Percentiles rank a stretch among this genome's conserved stretches.
Evolutionary conservation across 2,888 invertebrate species (phyloP).

Genomic region (Pollenia amentaria): DNA sequence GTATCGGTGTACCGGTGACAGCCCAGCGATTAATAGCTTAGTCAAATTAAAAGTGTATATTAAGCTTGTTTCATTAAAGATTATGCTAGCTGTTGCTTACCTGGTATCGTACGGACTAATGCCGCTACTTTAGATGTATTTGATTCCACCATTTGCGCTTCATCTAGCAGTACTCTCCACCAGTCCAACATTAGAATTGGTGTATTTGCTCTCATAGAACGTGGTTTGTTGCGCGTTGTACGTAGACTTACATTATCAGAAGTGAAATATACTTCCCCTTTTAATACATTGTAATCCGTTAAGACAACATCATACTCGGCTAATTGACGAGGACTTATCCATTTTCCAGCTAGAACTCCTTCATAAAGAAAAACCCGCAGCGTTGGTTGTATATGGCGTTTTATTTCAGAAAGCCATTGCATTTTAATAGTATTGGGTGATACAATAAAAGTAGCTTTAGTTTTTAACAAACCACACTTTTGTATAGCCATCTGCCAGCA

Average conservation of each 20-base stretch:
- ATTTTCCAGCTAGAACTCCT: slow-evolving; percentile 84
- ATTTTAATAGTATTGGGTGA: slow-evolving; percentile 88
- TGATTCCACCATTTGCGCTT: slow-evolving; percentile 92
- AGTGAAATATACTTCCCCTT: slow-evolving; percentile 87
- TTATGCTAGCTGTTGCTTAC: slow-evolving; percentile 62
- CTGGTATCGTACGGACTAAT: slow-evolving; percentile 80
- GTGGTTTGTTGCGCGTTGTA: slow-evolving; percentile 86
- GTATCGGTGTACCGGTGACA: slow-evolving; percentile 90
- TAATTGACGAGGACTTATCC: slow-evolving; percentile 86
- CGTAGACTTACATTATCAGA: slow-evolving; percentile 84
- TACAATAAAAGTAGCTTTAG: slow-evolving; percentile 89
- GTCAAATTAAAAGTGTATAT: neutral
- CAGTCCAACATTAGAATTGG: slow-evolving; percentile 89
- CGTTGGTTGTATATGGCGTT: slow-evolving; percentile 85
- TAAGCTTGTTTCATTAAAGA: neutral
- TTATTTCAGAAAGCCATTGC: slow-evolving; percentile 91
- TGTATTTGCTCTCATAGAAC: slow-evolving; percentile 87
- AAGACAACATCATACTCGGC: slow-evolving; percentile 89
- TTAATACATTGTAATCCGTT: slow-evolving; percentile 89
- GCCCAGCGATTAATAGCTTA: slow-evolving; percentile 89
- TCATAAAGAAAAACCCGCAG: slow-evolving; percentile 86
- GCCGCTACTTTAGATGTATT: slow-evolving; percentile 86
- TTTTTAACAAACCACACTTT: slow-evolving; percentile 79
- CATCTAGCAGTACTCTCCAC: slow-evolving; percentile 92
- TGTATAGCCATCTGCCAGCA: slow-evolving; percentile 86